Evolutionary conservation across 2,797 vertebrate species (phyloP).

Genomic region (Dromococcyx pavoninus): DNA sequence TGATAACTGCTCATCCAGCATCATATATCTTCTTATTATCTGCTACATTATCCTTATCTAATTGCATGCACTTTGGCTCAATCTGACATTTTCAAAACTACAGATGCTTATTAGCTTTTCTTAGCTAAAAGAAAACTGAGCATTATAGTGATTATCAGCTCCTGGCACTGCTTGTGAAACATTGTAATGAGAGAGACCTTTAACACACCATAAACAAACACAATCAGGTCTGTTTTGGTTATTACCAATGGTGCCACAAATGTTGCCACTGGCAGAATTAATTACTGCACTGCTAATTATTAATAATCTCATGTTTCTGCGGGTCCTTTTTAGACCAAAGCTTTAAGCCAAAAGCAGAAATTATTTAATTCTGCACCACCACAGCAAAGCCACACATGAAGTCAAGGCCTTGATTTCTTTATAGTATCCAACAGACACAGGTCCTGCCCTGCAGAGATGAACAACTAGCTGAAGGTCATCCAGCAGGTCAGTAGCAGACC

Average conservation of each 20-base stretch:
- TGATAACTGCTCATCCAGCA: neutral
- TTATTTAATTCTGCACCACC: neutral
- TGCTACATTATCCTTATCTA: conserved; percentile 52
- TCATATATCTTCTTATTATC: conserved; percentile 16
- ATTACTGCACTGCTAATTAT: conserved; percentile 13
- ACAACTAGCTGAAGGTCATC: neutral
- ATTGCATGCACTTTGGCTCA: conserved; percentile 44
- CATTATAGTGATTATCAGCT: conserved; percentile 38
- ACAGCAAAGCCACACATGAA: neutral
- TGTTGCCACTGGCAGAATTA: neutral
- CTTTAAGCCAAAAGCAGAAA: neutral
- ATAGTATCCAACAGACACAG: neutral
- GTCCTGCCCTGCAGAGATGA: neutral
- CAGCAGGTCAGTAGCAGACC: neutral
- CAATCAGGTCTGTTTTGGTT: neutral
- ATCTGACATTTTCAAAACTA: conserved; percentile 36
- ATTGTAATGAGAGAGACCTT: neutral
- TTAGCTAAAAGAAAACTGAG: conserved; percentile 27
- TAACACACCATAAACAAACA: neutral
- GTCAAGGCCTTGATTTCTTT: neutral
- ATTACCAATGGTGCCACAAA: conserved; percentile 1
- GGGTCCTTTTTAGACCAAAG: neutral
- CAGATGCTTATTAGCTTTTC: conserved; percentile 47
- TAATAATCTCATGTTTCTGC: conserved; percentile 38
- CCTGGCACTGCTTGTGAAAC: neutral